Base-by-base conservation (phyloP, 2,113 vertebrate genomes). In the Calonectris borealis region DNA sequence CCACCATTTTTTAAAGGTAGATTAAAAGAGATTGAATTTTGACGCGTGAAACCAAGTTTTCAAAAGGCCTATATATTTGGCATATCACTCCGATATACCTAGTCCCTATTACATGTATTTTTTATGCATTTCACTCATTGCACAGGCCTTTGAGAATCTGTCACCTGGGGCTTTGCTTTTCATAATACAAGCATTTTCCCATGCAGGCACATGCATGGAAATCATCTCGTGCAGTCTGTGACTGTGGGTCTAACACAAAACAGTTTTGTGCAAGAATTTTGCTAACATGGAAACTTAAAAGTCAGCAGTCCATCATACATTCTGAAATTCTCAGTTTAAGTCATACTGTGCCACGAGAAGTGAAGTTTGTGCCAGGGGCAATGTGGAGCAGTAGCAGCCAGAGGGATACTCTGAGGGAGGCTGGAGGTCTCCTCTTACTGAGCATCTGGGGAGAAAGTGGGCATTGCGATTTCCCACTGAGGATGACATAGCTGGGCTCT, bases 11-110 rank as follows among this genome's bases (percentile, higher is more conserved):
- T 88, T 17, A 26, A 89, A 78, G 55, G 62, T 55, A 83, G 77
- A 83, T 96, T 95, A 94, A 91, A 83, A 86, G 48, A 68, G 34
- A 86, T 61, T 65, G 75, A 73, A 90, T 95, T 96, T 80, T 66
- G 84, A 94, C 29, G 62, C 20, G 16, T 21, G 65, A 88, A 93
- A 60, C 42, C 61, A 27, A 27, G 38, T 84, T 93, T 83, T 86
- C 52, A 70, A 73, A 88, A 79, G 36, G 38, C 52, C 69, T 75
- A 20, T 44, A 11, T 77, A 69, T 94, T 85, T 73, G 70, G 36
- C 44, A 21, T 82, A 70, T 92, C 46, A 32, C 60, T 92, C n/a
- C 0, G 7, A 44, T 46, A 69, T 17, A 36, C 60, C 13, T 3
- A 66, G 78, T 31, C 44, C n/a, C 52, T 48, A 15, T 82, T 69